phyloP scores from a whole-genome alignment of 2,888 invertebrate species.

The Tinea pellionella region DNA sequence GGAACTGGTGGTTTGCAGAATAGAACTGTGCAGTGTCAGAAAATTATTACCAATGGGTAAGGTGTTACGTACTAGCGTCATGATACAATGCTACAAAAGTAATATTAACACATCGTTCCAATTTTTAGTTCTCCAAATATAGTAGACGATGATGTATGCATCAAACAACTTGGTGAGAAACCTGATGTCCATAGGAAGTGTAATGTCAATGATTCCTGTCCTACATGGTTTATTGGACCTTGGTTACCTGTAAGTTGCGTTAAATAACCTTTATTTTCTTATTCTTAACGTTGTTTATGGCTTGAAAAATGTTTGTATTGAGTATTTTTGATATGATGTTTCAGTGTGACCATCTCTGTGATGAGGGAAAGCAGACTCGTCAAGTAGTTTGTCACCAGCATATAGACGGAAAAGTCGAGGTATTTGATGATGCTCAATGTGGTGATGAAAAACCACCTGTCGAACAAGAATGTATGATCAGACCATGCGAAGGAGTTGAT shows the following conservation, averaged over 20 bases:
- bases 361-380: slow-evolving; percentile 85
- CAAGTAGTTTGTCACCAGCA: slow-evolving; percentile 83
- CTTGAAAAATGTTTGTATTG: no score
- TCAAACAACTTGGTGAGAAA: slow-evolving; percentile 74
- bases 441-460: slow-evolving; percentile 76
- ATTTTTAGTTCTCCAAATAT: slow-evolving; percentile 67
- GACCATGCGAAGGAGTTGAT: slow-evolving; percentile 91
- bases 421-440: slow-evolving; percentile 75
- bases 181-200: slow-evolving; percentile 78
- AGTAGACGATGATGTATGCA: slow-evolving; percentile 81
- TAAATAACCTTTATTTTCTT: no score
- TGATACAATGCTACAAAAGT: no score
- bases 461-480: slow-evolving; percentile 77
- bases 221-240: slow-evolving; percentile 87
- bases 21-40: slow-evolving; percentile 83
- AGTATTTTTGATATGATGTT: slow-evolving; percentile 13
- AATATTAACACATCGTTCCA: background rate
- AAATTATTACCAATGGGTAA: slow-evolving; percentile 78
- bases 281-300: no score
- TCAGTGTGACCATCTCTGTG: slow-evolving; percentile 92
- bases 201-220: slow-evolving; percentile 82
- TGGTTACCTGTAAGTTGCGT: slow-evolving; percentile 84
- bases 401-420: slow-evolving; percentile 72
- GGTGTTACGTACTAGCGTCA: no score
- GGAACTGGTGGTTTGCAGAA: slow-evolving; percentile 79